Evolutionary conservation across 2,888 invertebrate genomes (phyloP), one percentile per base, ranked within the genome.

Genomic region (Nymphalis c-album): DNA sequence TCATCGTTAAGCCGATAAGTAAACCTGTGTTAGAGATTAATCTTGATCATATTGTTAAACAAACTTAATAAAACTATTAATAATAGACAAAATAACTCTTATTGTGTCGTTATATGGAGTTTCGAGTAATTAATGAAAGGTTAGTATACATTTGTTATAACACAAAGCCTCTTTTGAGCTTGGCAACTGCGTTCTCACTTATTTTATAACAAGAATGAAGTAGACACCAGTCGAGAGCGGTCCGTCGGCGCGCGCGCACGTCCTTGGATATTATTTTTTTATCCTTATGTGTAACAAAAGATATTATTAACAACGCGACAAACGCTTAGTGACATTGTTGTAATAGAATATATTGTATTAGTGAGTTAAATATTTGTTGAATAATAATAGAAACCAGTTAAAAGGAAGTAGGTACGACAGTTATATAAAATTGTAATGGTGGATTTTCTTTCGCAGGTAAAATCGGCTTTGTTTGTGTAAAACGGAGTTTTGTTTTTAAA

Each of bases 361-460:
- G 69, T 71, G 71, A 60, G 64, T 69, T 59, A 10, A 51, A 17
- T 48, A 47, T 26, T 51, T 57, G 46, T 50, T 31, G 31, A 57
- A 59, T 51, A 22, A 51, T 48, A 63, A 63, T 64, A 60, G 55
- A 69, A 84, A 85, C 84, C 82, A 80, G 87, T 86, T 80, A 50
- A 70, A 81, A 84, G 85, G 85, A 86, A 87, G 85, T 83, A 77
- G 76, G 75, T 70, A 76, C 55, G 35, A 85, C 85, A 84, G 88
- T 89, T 87, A 88, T 81, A 87, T 89, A 87, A 88, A 88, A 77
- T 73, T 70, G 75, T 78, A 78, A 76, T 77, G 79, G 73, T 80
- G 76, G 76, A 75, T 80, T 85, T 85, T 86, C 85, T 83, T 86
- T 86, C 77, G 80, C 86, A 82, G 81, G 80, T 80, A 78, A 73